Percentiles rank a stretch among this genome's conserved stretches.
These are phyloP conservation scores for Anableps anableps DNA, from an alignment of 2,797 vertebrate species.

Conservation along the genomic window DNA sequence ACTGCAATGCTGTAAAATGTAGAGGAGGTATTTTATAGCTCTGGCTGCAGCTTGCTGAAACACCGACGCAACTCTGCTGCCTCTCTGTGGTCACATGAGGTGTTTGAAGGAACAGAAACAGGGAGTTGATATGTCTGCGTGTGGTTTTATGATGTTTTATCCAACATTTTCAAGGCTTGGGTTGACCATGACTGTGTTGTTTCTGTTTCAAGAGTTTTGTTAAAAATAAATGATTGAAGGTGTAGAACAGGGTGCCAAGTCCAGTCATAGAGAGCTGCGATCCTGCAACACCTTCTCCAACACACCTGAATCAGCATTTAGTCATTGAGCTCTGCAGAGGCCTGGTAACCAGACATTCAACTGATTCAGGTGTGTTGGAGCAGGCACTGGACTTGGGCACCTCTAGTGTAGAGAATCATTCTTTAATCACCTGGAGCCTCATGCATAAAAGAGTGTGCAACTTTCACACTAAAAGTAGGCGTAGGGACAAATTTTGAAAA, in stretches of 20 bases:
- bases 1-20: constrained; percentile 65
- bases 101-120: not conserved
- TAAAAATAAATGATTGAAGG: not conserved
- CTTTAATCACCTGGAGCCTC: not conserved
- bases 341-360: not conserved
- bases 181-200: too few species aligned
- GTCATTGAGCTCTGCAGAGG: not conserved
- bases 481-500: too few species aligned
- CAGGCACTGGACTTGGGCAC: not conserved
- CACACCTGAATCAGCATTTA: not conserved
- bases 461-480: too few species aligned
- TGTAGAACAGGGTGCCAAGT: not conserved
- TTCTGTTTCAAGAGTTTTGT: not conserved
- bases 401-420: not conserved
- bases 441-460: not conserved
- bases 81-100: constrained; percentile 38
- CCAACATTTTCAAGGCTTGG: too few species aligned
- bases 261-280: too few species aligned
- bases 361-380: not conserved
- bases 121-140: not conserved
- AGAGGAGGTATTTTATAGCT: constrained; percentile 18
- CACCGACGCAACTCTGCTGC: constrained; percentile 27
- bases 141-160: too few species aligned
- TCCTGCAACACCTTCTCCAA: not conserved
- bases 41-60: not conserved